Base-by-base conservation (phyloP, 2,888 invertebrate genomes). In the Troilus luridus region DNA sequence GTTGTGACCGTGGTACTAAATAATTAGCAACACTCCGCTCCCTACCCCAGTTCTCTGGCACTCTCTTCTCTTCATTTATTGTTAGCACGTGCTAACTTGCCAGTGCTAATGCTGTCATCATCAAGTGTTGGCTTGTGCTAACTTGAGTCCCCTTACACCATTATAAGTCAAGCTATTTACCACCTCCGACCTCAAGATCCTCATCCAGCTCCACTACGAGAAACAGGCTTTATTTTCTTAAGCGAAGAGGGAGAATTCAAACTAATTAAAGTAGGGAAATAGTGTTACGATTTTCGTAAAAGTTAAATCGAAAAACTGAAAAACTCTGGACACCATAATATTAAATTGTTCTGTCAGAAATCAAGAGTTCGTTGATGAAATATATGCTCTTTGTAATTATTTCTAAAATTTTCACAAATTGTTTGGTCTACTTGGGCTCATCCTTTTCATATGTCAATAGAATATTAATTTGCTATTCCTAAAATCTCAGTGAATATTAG, bases 11-110 rank as follows among this genome's bases (percentile, higher is more conserved):
- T 8, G 17, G 6, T 41, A 41, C 72, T 77, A 77, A 77, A 77
- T 77, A 77, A 77, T 77, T 77, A 41, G 72, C 72, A 8, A 27
- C 19, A 27, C 72, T 77, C 67, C 6, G 12, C 24, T 24, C 24
- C 24, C 24, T 64, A n/a, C 64, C 9, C 10, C 64, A 64, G 64
- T 24, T 67, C 14, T 24, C 7, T n/a, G 17, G 0, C 17, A 5
- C 27, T 67, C 67, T n/a, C 67, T 67, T 24, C 72, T 41, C 72
- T 77, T 77, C 72, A 77, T 77, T 77, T 77, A 77, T 77, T 77
- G 67, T 67, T 67, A 67, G 72, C 72, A 77, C 72, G 12, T 27
- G 72, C 17, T 41, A 41, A 41, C 7, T 77, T 77, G 41, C 27
- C 27, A 1, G 1, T 77, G 8, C 27, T 67, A 77, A 27, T 77